These are phyloP conservation scores for Escarpia spicata DNA, from an alignment of 2,888 invertebrate species.

Conservation along the genomic window DNA sequence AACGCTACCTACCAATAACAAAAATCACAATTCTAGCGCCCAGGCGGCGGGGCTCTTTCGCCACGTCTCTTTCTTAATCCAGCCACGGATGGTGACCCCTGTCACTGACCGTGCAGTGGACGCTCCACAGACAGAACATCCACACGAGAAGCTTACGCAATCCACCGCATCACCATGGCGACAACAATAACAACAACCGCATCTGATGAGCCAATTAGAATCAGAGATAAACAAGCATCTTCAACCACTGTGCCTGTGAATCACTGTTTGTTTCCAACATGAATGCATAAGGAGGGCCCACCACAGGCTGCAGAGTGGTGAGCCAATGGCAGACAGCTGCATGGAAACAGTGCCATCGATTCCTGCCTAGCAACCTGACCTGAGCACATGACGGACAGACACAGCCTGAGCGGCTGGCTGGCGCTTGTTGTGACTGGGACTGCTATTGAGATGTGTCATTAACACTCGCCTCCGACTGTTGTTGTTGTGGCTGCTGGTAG, in stretches of 20 bases:
- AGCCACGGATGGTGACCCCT: neutral
- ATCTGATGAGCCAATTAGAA: neutral
- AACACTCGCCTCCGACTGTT: neutral
- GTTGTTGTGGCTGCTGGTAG: neutral
- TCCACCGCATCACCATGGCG: neutral
- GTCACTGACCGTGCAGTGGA: neutral
- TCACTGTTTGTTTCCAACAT: slow-evolving; percentile 1
- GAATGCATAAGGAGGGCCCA: neutral
- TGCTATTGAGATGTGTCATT: neutral
- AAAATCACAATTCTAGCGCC: neutral
- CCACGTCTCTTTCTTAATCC: neutral
- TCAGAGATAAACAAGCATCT: neutral
- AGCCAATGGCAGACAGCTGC: neutral
- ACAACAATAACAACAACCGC: neutral
- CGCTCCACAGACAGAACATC: neutral
- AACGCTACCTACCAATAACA: neutral
- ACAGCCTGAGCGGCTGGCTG: neutral
- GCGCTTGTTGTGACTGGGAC: neutral
- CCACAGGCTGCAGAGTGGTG: neutral
- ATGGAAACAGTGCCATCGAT: neutral
- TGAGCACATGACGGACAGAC: neutral
- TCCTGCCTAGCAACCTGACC: slow-evolving; percentile 11
- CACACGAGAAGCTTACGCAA: neutral
- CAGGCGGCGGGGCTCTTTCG: neutral
- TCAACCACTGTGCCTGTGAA: neutral